Conservation (phyloP, 2,888 invertebrate genomes). For the Melikaiella ostensackeni region DNA sequence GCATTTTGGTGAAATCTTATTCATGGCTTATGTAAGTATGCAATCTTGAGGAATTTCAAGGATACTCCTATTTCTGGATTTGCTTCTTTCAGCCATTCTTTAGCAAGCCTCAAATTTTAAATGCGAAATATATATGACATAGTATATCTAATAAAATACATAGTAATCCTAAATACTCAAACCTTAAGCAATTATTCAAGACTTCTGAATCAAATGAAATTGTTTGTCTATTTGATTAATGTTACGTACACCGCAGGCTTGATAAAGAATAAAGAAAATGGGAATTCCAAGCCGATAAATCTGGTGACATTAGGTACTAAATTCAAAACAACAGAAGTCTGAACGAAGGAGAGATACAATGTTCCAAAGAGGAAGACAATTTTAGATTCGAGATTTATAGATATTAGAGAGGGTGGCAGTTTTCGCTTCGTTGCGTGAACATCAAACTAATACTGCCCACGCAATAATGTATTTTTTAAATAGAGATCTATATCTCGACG, state of each 20-base stretch:
- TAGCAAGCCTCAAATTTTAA: background rate
- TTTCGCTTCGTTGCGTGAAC: conserved; percentile 53
- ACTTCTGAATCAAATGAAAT: no score
- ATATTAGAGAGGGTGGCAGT: conserved; percentile 55
- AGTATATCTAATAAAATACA: no score
- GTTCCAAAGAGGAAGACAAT: conserved; percentile 60
- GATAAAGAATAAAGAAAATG: no score
- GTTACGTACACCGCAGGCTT: background rate
- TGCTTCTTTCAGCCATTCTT: background rate
- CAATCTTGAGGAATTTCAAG: background rate
- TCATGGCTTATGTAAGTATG: conserved; percentile 7
- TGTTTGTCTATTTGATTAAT: background rate
- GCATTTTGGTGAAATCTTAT: background rate
- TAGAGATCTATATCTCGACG: conserved; percentile 10
- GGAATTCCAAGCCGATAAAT: conserved; percentile 48
- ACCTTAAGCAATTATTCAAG: no score
- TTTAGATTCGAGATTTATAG: conserved; percentile 71
- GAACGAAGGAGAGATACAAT: conserved; percentile 39
- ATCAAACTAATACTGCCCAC: conserved; percentile 66
- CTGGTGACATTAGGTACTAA: background rate
- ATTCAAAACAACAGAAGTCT: conserved; percentile 13
- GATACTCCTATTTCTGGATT: conserved; percentile 7
- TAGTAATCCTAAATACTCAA: no score
- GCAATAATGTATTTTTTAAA: conserved; percentile 54
- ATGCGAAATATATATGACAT: background rate